phyloP scores from a whole-genome alignment of 2,113 vertebrate genomes.

The Cygnus buccinator region DNA sequence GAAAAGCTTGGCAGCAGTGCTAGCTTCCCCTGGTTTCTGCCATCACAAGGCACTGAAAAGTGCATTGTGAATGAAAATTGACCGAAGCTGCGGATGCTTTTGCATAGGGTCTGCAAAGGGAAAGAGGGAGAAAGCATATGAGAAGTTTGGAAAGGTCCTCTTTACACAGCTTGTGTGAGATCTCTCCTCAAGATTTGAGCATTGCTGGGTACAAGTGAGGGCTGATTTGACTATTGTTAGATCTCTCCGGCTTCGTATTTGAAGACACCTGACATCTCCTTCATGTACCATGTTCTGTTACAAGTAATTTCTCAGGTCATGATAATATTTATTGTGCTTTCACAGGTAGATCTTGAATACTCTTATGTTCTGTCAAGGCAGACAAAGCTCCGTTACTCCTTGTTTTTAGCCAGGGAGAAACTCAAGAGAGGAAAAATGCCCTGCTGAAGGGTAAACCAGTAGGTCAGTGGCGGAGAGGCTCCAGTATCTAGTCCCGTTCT shows the following conservation, averaged over 20 bases:
- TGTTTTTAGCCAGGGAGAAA: neutral
- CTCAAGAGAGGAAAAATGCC: neutral
- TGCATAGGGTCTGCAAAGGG: neutral
- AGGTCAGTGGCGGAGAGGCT: neutral
- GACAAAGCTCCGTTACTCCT: neutral
- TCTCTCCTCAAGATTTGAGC: neutral
- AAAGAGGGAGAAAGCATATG: neutral
- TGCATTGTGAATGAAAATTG: accelerated
- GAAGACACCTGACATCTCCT: neutral
- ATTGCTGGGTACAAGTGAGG: neutral
- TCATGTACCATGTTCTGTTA: neutral
- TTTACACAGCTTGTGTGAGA: neutral
- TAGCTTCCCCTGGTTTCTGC: neutral
- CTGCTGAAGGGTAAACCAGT: neutral
- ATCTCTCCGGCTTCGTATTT: neutral
- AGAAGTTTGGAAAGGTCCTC: neutral
- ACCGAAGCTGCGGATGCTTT: neutral
- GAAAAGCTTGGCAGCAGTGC: neutral
- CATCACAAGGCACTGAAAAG: neutral
- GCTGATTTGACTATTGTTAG: neutral
- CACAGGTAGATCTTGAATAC: neutral
- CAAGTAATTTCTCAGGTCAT: neutral
- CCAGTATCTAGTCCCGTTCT: neutral
- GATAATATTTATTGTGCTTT: neutral
- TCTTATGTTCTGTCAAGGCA: neutral